Evolutionary conservation across 2,113 vertebrate species (phyloP).

Genomic region (Menidia beryllina): DNA sequence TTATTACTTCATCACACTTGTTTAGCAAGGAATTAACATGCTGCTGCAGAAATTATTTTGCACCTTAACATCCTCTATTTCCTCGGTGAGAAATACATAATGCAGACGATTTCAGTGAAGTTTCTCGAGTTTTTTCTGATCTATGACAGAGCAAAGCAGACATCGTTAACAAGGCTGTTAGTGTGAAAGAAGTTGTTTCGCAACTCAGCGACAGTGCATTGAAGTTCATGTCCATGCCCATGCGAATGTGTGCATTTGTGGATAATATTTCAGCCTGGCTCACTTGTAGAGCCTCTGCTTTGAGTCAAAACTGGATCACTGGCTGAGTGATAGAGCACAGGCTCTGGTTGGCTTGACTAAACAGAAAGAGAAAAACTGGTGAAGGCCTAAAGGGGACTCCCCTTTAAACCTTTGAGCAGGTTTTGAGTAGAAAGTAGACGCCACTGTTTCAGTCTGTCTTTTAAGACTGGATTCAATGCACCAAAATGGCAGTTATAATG

Average conservation of each 20-base stretch:
- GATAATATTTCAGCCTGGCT: slow-evolving; percentile 78
- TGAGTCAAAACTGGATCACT: slow-evolving; percentile 69
- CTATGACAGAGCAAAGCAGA: slow-evolving; percentile 10
- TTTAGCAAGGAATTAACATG: slow-evolving; percentile 46
- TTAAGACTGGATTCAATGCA: slow-evolving; percentile 3
- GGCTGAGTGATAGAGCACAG: slow-evolving; percentile 58
- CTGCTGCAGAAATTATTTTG: slow-evolving; percentile 56
- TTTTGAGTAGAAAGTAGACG: slow-evolving; percentile 14
- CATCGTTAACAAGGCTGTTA: slow-evolving; percentile 60
- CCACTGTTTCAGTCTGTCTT: slow-evolving; percentile 7
- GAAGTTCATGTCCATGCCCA: slow-evolving; percentile 31
- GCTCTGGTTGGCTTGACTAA: slow-evolving; percentile 69
- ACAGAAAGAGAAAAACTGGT: slow-evolving; percentile 74
- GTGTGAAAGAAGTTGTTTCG: slow-evolving; percentile 57
- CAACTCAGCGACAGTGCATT: slow-evolving; percentile 34
- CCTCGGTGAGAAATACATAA: slow-evolving; percentile 67
- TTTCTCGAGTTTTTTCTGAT: slow-evolving; percentile 22
- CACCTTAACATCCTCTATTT: slow-evolving; percentile 5
- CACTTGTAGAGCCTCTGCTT: slow-evolving; percentile 66
- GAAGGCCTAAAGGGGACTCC: slow-evolving; percentile 36
- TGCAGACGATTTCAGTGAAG: slow-evolving; percentile 60
- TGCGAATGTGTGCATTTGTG: slow-evolving; percentile 66
- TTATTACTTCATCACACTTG: slow-evolving; percentile 46
- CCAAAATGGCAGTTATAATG: not conserved
- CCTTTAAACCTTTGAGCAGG: slow-evolving; percentile 35